Evolutionary conservation across 2,113 vertebrate genomes (phyloP).

Genomic region (Chlamydotis undulata): DNA sequence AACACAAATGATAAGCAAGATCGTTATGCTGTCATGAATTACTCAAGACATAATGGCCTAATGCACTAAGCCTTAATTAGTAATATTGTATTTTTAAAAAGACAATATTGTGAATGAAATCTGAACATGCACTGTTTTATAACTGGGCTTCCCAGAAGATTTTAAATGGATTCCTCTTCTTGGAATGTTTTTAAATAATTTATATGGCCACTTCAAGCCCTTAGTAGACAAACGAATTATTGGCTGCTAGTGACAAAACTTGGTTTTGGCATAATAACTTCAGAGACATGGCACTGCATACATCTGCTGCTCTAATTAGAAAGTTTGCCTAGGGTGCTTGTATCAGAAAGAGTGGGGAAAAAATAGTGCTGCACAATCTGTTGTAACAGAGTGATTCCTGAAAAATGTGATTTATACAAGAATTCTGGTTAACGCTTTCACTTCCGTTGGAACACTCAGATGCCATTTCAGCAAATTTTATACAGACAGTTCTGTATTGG

Average conservation of each 20-base stretch:
- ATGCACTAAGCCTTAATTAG: slow-evolving; percentile 70
- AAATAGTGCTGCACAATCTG: slow-evolving; percentile 55
- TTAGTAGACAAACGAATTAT: slow-evolving; percentile 52
- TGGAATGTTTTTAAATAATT: slow-evolving; percentile 68
- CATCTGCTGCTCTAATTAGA: slow-evolving; percentile 73
- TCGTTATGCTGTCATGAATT: slow-evolving; percentile 37
- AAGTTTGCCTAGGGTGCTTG: slow-evolving; percentile 67
- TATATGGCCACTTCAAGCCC: slow-evolving; percentile 35
- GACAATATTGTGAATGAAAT: slow-evolving; percentile 55
- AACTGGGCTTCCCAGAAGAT: slow-evolving; percentile 61
- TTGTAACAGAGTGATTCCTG: slow-evolving; percentile 43
- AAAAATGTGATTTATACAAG: slow-evolving; percentile 28
- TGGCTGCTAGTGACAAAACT: slow-evolving; percentile 56
- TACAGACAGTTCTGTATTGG: background rate
- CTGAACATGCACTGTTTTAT: slow-evolving; percentile 42
- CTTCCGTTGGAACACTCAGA: background rate
- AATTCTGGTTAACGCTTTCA: slow-evolving; percentile 30
- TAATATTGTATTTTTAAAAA: slow-evolving; percentile 60
- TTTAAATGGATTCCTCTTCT: slow-evolving; percentile 65
- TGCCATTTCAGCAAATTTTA: background rate
- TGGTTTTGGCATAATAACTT: slow-evolving; percentile 57
- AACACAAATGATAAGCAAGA: slow-evolving; percentile 43
- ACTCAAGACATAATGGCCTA: slow-evolving; percentile 60
- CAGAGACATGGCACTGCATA: slow-evolving; percentile 50
- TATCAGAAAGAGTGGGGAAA: slow-evolving; percentile 39